Percentiles rank a stretch among this genome's conserved stretches.
Evolutionary conservation across 2,888 invertebrate species (phyloP).

Genomic region (Ichneumoninae sp.): DNA sequence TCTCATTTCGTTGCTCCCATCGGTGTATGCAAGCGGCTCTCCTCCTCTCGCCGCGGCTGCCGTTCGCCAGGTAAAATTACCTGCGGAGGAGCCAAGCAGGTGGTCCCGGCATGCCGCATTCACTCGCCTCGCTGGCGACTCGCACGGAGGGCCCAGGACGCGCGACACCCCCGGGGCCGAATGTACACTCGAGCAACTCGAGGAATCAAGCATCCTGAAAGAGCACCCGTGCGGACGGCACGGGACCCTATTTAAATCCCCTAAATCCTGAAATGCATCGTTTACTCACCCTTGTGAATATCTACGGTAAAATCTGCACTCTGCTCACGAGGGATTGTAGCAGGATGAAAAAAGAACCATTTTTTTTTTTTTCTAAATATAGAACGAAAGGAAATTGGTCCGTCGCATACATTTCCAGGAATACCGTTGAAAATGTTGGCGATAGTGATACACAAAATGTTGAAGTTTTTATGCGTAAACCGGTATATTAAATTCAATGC

Average conservation of each 20-base stretch:
- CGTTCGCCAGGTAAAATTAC: slow-evolving; percentile 64
- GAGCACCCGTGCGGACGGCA: neutral
- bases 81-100: slow-evolving; percentile 60
- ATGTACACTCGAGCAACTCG: slow-evolving; percentile 15
- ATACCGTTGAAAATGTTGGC: too few relatives aligned
- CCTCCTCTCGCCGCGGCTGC: slow-evolving; percentile 12
- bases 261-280: slow-evolving; percentile 21
- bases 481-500: too few relatives aligned
- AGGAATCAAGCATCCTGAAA: slow-evolving; percentile 23
- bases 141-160: slow-evolving; percentile 17
- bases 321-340: neutral
- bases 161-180: slow-evolving; percentile 21
- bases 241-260: slow-evolving; percentile 2
- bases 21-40: slow-evolving; percentile 14
- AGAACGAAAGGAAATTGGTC: neutral
- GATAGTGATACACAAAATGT: too few relatives aligned
- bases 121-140: slow-evolving; percentile 45
- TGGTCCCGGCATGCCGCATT: slow-evolving; percentile 55
- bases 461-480: too few relatives aligned
- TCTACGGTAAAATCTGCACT: neutral
- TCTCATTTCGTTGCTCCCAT: slow-evolving; percentile 45
- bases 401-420: neutral
- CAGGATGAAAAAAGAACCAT: neutral
- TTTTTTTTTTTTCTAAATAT: neutral
- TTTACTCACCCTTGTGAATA: neutral